Percentiles rank a stretch among this genome's conserved stretches.
phyloP scores from a whole-genome alignment of 2,888 invertebrate species.

The Papilio elwesi region DNA sequence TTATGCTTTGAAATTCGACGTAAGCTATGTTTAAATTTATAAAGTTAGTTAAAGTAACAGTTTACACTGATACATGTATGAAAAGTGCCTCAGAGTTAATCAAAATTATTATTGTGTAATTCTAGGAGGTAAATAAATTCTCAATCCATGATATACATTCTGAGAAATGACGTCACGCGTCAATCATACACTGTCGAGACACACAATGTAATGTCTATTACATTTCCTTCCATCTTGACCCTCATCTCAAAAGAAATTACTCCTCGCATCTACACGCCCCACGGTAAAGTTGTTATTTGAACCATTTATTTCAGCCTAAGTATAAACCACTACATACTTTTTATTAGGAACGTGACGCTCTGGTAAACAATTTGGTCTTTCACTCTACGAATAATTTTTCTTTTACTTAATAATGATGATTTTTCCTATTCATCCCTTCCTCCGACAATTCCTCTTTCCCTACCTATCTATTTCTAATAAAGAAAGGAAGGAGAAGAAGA shows the following conservation, averaged over 20 bases:
- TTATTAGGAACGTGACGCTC: constrained; percentile 12
- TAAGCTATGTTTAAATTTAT: too few species aligned
- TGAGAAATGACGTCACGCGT: constrained; percentile 9
- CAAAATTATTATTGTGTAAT: not conserved
- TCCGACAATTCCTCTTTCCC: too few species aligned
- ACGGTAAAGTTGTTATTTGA: constrained; percentile 22
- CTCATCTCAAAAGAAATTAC: constrained; percentile 40
- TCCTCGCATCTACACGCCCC: constrained; percentile 28
- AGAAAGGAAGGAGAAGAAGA: too few species aligned
- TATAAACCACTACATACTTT: constrained; percentile 20
- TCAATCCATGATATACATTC: constrained; percentile 8
- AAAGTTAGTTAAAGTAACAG: too few species aligned
- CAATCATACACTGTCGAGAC: constrained; percentile 15
- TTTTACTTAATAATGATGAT: not conserved
- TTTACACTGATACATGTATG: too few species aligned
- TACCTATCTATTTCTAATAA: too few species aligned
- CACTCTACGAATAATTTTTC: not conserved
- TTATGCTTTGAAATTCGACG: too few species aligned
- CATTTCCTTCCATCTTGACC: constrained; percentile 40
- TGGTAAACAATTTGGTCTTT: not conserved
- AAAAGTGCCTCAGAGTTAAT: too few species aligned
- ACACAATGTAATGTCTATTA: constrained; percentile 26
- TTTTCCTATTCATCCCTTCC: too few species aligned
- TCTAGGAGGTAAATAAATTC: not conserved
- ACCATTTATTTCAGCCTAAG: constrained; percentile 23